Evolutionary conservation across 1,140 invertebrate species (phyloP), one percentile per base, ranked within the genome.

Genomic region (Stratiolaelaps scimitus): DNA sequence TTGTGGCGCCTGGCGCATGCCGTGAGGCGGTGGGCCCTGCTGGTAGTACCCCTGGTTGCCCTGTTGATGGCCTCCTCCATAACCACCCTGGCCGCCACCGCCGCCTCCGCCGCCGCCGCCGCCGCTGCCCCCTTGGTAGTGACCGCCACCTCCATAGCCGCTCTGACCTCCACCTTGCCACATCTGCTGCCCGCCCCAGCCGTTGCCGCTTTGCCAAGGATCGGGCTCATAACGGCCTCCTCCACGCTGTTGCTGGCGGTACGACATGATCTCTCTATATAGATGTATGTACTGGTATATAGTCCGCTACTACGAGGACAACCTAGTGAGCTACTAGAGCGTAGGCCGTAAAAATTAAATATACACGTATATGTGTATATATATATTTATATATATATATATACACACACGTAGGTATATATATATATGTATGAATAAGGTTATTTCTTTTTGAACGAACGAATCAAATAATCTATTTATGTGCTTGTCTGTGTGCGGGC

Each of bases 1-100:
- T 40, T 40, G 34, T 40, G 34, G 34, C 34, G 34, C 34, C 34
- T 40, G 34, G 34, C 34, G 34, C 34, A 40, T 40, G 34, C 34
- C 34, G 34, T 40, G n/a, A n/a, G n/a, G 34, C 34, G 34, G 34
- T 10, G 34, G 34, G 34, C 53, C 53, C 53, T 34, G 26, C 23
- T 60, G 53, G 26, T 60, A 29, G 34, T 60, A 34, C 53, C 53
- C 53, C 34, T 60, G 53, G 53, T 60, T 60, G 34, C 34, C 34
- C 34, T 40, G 34, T 10, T 40, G 34, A 40, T 40, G 34, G 34
- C 34, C 34, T 40, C 34, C 34, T 60, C 53, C 53, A 60, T 60
- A 60, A 34, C 53, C 53, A 23, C 53, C 53, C 53, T 60, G 53
- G 10, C 53, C 26, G 53, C 26, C 34, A 23, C 26, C 47, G 15